Evolutionary conservation across 92 coral and sea anemone genomes (phyloP).

Genomic region (Epizoanthus scotinus): DNA sequence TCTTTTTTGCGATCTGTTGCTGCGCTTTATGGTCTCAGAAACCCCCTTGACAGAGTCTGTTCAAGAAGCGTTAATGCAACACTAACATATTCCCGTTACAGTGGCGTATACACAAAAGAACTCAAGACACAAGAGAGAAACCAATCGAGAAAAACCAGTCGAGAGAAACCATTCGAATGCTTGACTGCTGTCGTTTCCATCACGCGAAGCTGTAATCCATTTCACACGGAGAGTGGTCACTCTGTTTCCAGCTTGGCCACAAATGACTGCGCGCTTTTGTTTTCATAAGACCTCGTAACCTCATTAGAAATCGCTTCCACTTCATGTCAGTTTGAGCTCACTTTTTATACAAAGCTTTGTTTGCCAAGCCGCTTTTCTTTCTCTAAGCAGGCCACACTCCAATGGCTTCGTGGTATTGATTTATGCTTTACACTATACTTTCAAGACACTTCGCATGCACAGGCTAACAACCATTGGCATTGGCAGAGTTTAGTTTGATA

Average conservation of each 20-base stretch:
- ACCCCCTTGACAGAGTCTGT: not conserved
- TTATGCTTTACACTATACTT: not conserved
- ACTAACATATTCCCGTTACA: too few species aligned
- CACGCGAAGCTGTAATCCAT: conserved; percentile 13
- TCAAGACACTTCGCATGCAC: conserved; percentile 1
- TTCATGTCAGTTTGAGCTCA: conserved; percentile 1
- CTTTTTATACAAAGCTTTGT: conserved; percentile 5
- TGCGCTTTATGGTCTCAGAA: not conserved
- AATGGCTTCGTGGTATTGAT: conserved; percentile 14
- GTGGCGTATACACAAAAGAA: too few species aligned
- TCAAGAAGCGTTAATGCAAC: not conserved
- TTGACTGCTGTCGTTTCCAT: conserved; percentile 1
- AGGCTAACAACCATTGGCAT: not conserved
- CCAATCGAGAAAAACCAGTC: not conserved
- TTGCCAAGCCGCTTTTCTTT: conserved; percentile 27
- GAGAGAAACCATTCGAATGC: conserved; percentile 26
- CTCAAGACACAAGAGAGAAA: not conserved
- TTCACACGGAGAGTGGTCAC: conserved; percentile 12
- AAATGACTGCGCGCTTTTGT: not conserved
- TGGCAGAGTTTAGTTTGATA: not conserved
- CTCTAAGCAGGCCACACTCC: conserved; percentile 9
- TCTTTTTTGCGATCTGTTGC: not conserved
- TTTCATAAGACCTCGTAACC: not conserved
- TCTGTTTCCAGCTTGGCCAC: not conserved
- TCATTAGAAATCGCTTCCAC: conserved; percentile 5